A percentile compares a stretch with the other conserved stretches of the same genome.
Evolutionary conservation across 2,113 vertebrate genomes (phyloP).

Genomic region (Butorides virescens): DNA sequence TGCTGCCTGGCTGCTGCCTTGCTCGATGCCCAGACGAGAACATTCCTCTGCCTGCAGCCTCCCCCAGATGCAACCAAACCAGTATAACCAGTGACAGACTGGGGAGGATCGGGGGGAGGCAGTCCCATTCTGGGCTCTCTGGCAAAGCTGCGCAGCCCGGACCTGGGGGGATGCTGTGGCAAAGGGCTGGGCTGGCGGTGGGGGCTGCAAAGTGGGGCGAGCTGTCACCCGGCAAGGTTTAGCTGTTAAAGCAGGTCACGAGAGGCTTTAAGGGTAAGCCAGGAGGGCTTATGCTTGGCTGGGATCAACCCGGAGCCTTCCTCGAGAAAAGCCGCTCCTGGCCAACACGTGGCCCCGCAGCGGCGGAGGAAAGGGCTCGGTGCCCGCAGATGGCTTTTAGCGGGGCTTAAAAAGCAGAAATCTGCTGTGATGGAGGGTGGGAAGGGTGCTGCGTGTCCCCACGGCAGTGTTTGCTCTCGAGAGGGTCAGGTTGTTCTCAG

Average conservation of each 20-base stretch:
- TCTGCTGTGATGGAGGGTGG: not conserved
- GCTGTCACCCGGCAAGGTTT: not conserved
- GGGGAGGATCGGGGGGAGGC: no score
- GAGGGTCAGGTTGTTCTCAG: not conserved
- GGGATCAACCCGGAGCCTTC: not conserved
- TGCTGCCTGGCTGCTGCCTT: not conserved
- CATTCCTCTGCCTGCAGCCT: not conserved
- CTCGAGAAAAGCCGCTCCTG: not conserved
- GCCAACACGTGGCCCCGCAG: not conserved
- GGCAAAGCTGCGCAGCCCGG: accelerated
- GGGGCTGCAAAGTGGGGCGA: not conserved
- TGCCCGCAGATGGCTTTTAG: accelerated
- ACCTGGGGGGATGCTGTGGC: not conserved
- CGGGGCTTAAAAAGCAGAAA: accelerated
- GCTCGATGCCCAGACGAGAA: not conserved
- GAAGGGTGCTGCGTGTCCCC: not conserved
- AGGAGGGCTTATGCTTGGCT: not conserved
- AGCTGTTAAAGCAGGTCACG: not conserved
- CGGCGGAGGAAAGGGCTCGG: not conserved
- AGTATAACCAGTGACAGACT: not conserved
- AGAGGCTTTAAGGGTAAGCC: not conserved
- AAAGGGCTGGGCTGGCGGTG: accelerated
- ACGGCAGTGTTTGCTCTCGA: accelerated
- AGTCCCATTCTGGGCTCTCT: not conserved
- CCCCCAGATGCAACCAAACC: not conserved